Evolutionary conservation across 2,797 vertebrate genomes (phyloP), one percentile per base, ranked within the genome.

Genomic region (Aphelocoma californica): DNA sequence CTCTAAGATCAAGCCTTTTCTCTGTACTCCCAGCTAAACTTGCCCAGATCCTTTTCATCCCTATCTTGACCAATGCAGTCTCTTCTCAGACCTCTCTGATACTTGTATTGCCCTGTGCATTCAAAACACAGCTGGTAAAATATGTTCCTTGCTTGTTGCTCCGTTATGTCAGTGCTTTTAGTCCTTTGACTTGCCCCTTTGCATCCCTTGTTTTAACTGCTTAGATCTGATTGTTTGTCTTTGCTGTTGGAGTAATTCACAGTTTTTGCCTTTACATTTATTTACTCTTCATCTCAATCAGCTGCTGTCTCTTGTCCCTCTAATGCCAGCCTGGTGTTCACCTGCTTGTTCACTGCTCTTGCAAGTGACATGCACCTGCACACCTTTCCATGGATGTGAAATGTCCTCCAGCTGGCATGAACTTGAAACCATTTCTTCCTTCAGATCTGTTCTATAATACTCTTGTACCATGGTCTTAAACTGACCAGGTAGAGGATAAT

Each of bases 41-140:
- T 97, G 86, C 86, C 95, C 95, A 96, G 86, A 93, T 96, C 94
- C 93, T 97, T 96, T 91, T 94, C 96, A 90, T 95, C 81, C 96
- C 90, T 96, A 36, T 96, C 88, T 94, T 95, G 94, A 96, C 90
- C 95, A 95, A 40, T 90, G 86, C 95, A 95, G 88, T 95, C 67
- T 96, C 94, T 91, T 96, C 95, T 96, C 90, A 95, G 96, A 93
- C 85, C 77, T 97, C 90, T 80, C 88, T 93, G 95, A 94, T 93
- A 91, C 81, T 94, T 94, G 50, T 92, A 54, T 96, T 96, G 90
- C 92, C 81, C 75, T 86, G 86, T 96, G 78, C 88, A 29, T 96
- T 95, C 88, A 93, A 96, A 97, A 90, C 74, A 91, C 83, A 95
- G 73, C 93, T 96, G 93, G 93, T 96, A 95, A 97, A 94, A 94